Conservation (phyloP, 2,888 invertebrate species). For the Abrostola tripartita region DNA sequence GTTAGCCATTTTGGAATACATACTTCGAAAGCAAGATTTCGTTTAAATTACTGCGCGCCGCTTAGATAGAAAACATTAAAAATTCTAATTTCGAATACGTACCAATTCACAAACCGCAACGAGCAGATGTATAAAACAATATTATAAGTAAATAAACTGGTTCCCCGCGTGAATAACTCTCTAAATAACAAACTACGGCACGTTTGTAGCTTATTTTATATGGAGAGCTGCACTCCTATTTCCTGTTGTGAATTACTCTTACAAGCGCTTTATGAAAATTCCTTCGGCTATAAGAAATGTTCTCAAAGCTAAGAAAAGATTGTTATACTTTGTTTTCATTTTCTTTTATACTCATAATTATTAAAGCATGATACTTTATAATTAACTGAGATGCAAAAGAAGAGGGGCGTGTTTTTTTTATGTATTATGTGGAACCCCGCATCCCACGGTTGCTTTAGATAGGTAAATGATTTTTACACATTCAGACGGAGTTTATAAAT, state of each 20-base stretch:
- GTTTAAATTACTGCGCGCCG: no score
- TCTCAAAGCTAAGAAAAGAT: slow-evolving; percentile 1
- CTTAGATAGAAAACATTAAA: no score
- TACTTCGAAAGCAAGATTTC: not conserved
- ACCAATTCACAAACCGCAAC: no score
- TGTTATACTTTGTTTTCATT: not conserved
- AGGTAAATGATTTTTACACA: no score
- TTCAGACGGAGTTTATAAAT: no score
- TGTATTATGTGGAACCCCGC: no score
- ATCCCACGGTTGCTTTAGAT: no score
- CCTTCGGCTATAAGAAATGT: slow-evolving; percentile 4
- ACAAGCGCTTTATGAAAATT: slow-evolving; percentile 8
- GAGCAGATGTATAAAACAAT: slow-evolving; percentile 12
- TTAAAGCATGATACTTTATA: slow-evolving; percentile 5
- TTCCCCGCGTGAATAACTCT: slow-evolving; percentile 22
- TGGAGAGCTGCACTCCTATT: slow-evolving; percentile 18
- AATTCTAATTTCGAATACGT: no score
- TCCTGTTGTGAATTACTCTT: slow-evolving; percentile 30
- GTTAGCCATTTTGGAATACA: not conserved
- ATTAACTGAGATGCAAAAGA: not conserved
- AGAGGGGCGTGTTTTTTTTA: not conserved
- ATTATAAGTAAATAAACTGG: slow-evolving; percentile 24
- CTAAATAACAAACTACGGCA: slow-evolving; percentile 15
- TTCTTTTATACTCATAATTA: slow-evolving; percentile 2
- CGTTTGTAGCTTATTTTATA: slow-evolving; percentile 16